These are phyloP conservation scores for Corydoras maculifer DNA, from an alignment of 2,113 vertebrate genomes.

Conservation along the genomic window DNA sequence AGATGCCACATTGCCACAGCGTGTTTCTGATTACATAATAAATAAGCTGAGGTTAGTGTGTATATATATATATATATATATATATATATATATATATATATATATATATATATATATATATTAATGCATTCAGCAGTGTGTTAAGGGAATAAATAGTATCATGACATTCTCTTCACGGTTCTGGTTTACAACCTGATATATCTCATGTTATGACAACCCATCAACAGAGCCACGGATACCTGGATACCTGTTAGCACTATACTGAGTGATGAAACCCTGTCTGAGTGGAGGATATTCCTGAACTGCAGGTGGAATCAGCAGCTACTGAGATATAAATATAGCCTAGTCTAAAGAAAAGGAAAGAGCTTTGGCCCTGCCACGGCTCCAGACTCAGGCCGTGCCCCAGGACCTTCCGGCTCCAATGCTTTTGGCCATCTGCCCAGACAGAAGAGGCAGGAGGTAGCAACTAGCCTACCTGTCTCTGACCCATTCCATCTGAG, in stretches of 20 bases:
- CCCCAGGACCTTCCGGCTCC: constrained; percentile 42
- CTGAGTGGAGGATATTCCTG: constrained; percentile 43
- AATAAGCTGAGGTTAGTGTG: neutral
- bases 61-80: neutral
- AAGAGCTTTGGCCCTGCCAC: constrained; percentile 44
- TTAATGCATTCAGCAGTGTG: too few relatives aligned
- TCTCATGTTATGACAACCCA: constrained; percentile 15
- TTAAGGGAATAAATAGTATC: neutral
- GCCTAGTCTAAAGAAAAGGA: constrained; percentile 39
- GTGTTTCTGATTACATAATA: neutral
- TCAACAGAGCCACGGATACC: neutral
- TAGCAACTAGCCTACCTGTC: constrained; percentile 22
- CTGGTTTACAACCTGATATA: constrained; percentile 15
- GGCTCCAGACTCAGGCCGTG: constrained; percentile 39
- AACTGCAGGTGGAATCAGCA: constrained; percentile 31
- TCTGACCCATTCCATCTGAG: constrained; percentile 37
- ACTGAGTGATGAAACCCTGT: constrained; percentile 15
- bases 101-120: too few relatives aligned
- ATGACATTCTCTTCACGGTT: constrained; percentile 11
- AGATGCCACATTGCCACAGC: too few relatives aligned
- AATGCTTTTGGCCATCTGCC: constrained; percentile 33
- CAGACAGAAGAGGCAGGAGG: constrained; percentile 26
- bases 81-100: neutral
- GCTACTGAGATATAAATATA: constrained; percentile 46
- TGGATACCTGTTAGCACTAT: constrained; percentile 1